Evolutionary conservation across 2,113 vertebrate genomes (phyloP).

Genomic region (Albula goreensis): DNA sequence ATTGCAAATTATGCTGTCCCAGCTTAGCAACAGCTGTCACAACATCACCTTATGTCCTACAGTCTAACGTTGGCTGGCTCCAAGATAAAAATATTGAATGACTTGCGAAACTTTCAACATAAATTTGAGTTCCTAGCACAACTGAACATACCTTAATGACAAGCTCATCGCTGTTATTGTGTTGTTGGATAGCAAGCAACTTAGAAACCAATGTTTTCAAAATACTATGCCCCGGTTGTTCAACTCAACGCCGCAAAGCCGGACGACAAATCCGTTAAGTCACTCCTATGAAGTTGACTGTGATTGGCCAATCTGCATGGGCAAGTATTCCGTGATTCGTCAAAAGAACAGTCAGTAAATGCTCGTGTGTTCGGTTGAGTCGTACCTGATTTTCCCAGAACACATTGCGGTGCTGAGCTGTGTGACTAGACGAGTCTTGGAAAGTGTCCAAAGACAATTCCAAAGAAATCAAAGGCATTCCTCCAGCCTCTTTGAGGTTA

Average conservation of each 20-base stretch:
- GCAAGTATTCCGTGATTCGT: slow-evolving; percentile 7
- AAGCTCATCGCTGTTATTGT: slow-evolving; percentile 55
- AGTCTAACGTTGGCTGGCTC: background rate
- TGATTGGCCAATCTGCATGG: background rate
- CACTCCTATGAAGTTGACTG: background rate
- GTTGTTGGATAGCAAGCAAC: background rate
- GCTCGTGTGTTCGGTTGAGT: background rate
- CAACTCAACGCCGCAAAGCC: background rate
- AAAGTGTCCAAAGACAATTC: background rate
- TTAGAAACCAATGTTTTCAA: background rate
- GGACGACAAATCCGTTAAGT: slow-evolving; percentile 14
- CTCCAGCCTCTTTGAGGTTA: background rate
- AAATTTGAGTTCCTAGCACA: background rate
- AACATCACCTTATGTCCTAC: background rate
- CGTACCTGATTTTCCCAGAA: background rate
- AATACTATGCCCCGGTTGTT: background rate
- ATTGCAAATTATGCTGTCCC: background rate
- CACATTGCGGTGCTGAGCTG: background rate
- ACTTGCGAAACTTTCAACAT: background rate
- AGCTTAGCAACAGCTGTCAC: background rate
- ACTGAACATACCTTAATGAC: slow-evolving; percentile 57
- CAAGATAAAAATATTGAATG: background rate
- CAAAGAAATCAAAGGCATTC: background rate
- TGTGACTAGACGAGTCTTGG: background rate
- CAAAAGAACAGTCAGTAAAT: background rate